Base-by-base conservation (phyloP, 2,888 invertebrate species). In the Deladenus siricidicola region DNA sequence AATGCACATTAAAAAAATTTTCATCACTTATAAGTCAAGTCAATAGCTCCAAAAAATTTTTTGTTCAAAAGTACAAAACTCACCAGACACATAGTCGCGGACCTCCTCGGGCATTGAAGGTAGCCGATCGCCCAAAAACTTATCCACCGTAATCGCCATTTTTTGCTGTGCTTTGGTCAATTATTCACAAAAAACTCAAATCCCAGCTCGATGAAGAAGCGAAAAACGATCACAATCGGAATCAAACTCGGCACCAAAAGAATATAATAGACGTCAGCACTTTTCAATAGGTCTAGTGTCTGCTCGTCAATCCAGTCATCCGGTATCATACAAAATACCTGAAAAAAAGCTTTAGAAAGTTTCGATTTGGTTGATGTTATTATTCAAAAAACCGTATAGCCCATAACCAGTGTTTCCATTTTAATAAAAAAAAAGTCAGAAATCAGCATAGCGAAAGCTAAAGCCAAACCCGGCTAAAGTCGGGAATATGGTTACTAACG, bases 91-190 rank as follows among this genome's bases (percentile, higher is more conserved):
- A 58, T 74, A 75, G 30, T 74, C 70, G 30, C 69, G 68, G 30
- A 75, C 67, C 55, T 71, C 72, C 8, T 65, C 60, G 2, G 75
- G 75, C 45, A 75, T 65, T 4, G 64, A 62, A 6, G 75, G 75
- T 52, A 74, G 69, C 6, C 65, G 67, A 39, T 67, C 64, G 42
- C 65, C 62, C 23, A 75, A 51, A 62, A 70, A 74, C 24, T 66
- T 67, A 8, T 69, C 51, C 21, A 61, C 47, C 3, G 53, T 53
- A 34, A 53, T 53, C 8, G 53, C 53, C 53, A 53, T 53, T 53
- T 53, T 52, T 43, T n/a, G n/a, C n/a, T n/a, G n/a, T n/a, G n/a
- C n/a, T n/a, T n/a, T n/a, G n/a, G n/a, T 62, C 56, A 64, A 42
- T 64, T 64, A 47, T 64, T 64, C 14, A 64, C 56, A 51, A 64